phyloP scores from a whole-genome alignment of 2,797 vertebrate genomes.

The Ciconia nigra region DNA sequence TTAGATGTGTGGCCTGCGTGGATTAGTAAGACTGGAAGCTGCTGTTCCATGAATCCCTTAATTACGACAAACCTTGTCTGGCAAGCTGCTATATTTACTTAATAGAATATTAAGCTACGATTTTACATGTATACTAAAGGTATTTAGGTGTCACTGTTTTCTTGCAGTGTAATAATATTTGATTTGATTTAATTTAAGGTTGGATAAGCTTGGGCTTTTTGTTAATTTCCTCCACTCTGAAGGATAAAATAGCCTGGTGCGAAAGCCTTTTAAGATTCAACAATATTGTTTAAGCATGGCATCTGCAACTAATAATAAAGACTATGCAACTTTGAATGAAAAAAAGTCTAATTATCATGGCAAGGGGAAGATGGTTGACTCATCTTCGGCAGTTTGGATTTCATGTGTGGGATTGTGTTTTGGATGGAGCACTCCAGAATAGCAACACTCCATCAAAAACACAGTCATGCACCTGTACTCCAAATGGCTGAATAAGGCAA shows the following conservation, averaged over 20 bases:
- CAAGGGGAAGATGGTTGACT: constrained; percentile 64
- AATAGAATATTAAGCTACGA: not conserved
- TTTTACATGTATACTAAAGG: not conserved
- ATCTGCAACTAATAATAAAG: constrained; percentile 59
- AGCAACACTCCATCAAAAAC: constrained; percentile 83
- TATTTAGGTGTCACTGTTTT: not conserved
- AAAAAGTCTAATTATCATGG: constrained; percentile 57
- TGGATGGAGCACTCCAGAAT: constrained; percentile 77
- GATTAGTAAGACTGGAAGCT: constrained; percentile 15
- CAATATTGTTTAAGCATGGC: not conserved
- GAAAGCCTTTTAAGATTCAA: constrained; percentile 52
- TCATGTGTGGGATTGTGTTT: constrained; percentile 80
- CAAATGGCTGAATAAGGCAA: constrained; percentile 82
- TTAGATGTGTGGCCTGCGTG: not conserved
- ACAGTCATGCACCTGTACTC: constrained; percentile 80
- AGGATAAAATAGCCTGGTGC: not conserved
- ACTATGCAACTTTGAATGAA: constrained; percentile 20
- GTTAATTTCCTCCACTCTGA: constrained; percentile 14
- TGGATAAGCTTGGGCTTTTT: not conserved
- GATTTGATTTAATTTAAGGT: constrained; percentile 6
- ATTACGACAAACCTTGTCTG: not conserved
- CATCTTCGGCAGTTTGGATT: constrained; percentile 74
- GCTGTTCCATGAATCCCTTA: not conserved
- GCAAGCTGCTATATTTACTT: not conserved
- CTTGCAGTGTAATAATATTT: not conserved